Percentiles rank a stretch among this genome's conserved stretches.
phyloP scores from a whole-genome alignment of 2,113 vertebrate genomes.

The Microcebus ravelobensis region DNA sequence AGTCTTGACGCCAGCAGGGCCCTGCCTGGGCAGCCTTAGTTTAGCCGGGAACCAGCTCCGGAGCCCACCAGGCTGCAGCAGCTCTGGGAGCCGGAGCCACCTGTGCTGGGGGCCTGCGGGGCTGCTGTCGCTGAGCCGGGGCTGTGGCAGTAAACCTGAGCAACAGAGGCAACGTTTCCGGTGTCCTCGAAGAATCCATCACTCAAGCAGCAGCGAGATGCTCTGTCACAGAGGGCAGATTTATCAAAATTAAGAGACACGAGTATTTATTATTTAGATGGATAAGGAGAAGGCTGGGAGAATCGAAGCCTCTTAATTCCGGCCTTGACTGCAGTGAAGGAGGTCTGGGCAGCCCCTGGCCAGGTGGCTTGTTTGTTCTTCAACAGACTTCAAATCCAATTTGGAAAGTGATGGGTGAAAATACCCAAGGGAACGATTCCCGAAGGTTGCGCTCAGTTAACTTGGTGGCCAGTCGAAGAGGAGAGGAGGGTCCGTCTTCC shows the following conservation, averaged over 20 bases:
- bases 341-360: not conserved
- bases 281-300: not conserved
- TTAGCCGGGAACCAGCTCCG: fast-evolving
- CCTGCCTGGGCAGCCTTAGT: too few relatives aligned
- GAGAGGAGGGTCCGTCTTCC: not conserved
- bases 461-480: fast-evolving
- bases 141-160: fast-evolving
- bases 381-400: too few relatives aligned
- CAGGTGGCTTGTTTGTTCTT: fast-evolving
- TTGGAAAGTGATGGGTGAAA: fast-evolving
- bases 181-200: not conserved
- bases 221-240: not conserved
- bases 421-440: too few relatives aligned
- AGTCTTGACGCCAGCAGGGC: not conserved
- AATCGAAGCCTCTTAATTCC: not conserved
- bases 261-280: not conserved
- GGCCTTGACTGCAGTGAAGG: not conserved
- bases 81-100: fast-evolving
- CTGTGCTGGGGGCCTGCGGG: fast-evolving
- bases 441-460: fast-evolving
- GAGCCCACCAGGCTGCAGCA: fast-evolving
- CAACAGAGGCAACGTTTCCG: fast-evolving
- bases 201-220: fast-evolving
- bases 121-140: fast-evolving
- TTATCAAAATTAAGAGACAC: not conserved